Evolutionary conservation across 1,140 invertebrate species (phyloP), one percentile per base, ranked within the genome.

Genomic region (Chironomus tepperi): DNA sequence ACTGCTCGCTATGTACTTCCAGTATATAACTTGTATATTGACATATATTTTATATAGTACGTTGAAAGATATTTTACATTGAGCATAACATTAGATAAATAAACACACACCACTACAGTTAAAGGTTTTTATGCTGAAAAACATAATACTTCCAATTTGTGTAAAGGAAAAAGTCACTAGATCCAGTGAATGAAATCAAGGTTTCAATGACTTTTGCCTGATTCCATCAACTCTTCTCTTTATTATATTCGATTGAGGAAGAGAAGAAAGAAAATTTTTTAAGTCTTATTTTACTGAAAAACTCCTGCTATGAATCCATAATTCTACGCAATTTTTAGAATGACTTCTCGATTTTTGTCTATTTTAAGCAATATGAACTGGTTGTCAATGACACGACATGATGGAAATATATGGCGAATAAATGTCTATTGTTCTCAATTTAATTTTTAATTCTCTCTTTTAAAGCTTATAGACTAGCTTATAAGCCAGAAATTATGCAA

Each of bases 401-500:
- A 12, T 57, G 12, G 47, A 57, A 57, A 57, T n/a, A 57, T 57
- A 57, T 57, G 47, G 47, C 12, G 12, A n/a, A n/a, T 5, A n/a
- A n/a, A 57, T 57, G 8, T 12, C 9, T 57, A 57, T 57, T 15
- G 47, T 57, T 15, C 9, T n/a, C 47, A 57, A 57, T 57, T 57
- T 57, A 15, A 15, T 57, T 15, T 57, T 57, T 57, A 8, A 3
- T 3, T 34, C n/a, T 57, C 47, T 57, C 47, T 57, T 57, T 57
- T 15, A 15, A 57, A 15, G 12, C 47, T n/a, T 34, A 34, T 34
- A 34, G 24, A 2, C 5, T 34, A 34, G 24, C 47, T n/a, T n/a
- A 57, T n/a, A 57, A 57, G 47, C 5, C 12, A 57, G 47, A 57
- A 57, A 70, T 70, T 70, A 70, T 70, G 65, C 65, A 70, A 70